Base-by-base conservation (phyloP, 2,888 invertebrate species). In the Melolontha melolontha region DNA sequence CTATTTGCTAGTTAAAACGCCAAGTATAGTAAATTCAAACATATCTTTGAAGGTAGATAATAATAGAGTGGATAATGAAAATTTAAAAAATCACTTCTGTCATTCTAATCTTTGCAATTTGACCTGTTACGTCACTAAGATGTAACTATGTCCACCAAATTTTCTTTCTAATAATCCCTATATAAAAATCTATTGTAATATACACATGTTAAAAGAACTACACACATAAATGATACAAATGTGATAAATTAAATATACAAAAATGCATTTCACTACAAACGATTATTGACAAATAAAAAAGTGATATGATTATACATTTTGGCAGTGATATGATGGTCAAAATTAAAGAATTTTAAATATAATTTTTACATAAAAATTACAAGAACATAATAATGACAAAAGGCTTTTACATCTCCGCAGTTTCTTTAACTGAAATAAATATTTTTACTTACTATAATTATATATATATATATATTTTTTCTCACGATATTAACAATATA, bases 291-390 rank as follows among this genome's bases (percentile, higher is more conserved):
- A 49, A 14, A 57, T 55, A 68, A 50, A 27, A 29, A 40, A 16
- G 57, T 68, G 57, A 59, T 59, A 68, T 64, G 64, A 59, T 42
- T 50, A 65, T 55, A 63, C 40, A 39, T 68, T 68, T 65, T 68
- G 68, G 68, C 68, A 68, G 68, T 68, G 67, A 68, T 68, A 64
- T 65, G 65, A 44, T 42, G 64, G 59, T 64, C n/a, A 50, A 59
- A 59, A 52, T n/a, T n/a, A 12, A 64, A 51, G 39, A n/a, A 39
- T 12, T 34, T 10, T 14, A 57, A 59, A 40, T 64, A 51, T 34
- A 12, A 34, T 22, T 17, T 40, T 49, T 41, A 34, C 29, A 55
- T 29, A 29, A 50, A 22, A 27, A 41, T 27, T 12, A 51, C 8
- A 67, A 62, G 44, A 51, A 17, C 17, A 29, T 51, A 12, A 29